Percentiles rank a stretch among this genome's conserved stretches.
These are phyloP conservation scores for Callipepla squamata DNA, from an alignment of 2,113 vertebrate species.

Conservation along the genomic window DNA sequence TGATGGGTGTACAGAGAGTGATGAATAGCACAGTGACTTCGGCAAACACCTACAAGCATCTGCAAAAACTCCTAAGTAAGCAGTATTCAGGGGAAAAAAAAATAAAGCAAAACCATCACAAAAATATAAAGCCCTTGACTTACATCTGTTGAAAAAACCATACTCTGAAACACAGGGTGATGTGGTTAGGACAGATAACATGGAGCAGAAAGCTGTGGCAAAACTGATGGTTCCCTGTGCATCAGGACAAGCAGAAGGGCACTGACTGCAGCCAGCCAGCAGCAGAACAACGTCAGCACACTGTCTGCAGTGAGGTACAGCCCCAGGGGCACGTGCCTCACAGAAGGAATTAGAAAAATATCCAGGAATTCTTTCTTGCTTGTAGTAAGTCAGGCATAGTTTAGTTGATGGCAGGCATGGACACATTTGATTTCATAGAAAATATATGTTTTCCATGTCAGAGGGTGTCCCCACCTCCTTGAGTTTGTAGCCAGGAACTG, in stretches of 20 bases:
- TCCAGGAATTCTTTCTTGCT: neutral
- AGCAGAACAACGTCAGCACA: neutral
- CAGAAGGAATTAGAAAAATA: neutral
- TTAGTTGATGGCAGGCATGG: neutral
- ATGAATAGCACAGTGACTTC: neutral
- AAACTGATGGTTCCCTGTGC: conserved; percentile 31
- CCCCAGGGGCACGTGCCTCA: neutral
- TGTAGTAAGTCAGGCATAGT: neutral
- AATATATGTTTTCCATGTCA: neutral
- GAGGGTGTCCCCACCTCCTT: neutral
- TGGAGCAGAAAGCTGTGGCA: neutral
- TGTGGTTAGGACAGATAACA: neutral
- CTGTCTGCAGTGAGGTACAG: neutral
- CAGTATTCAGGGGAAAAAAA: neutral
- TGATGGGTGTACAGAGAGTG: neutral
- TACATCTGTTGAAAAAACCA: accelerated
- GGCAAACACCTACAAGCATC: neutral
- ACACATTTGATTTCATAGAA: neutral
- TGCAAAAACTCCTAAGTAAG: neutral
- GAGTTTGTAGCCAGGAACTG: conserved; percentile 23
- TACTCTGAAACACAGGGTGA: neutral
- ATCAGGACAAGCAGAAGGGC: neutral
- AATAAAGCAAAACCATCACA: neutral
- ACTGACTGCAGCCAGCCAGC: neutral
- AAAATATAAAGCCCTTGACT: neutral